Evolutionary conservation across 2,888 invertebrate species (phyloP), one percentile per base, ranked within the genome.

Genomic region (Calephelis perditalis): DNA sequence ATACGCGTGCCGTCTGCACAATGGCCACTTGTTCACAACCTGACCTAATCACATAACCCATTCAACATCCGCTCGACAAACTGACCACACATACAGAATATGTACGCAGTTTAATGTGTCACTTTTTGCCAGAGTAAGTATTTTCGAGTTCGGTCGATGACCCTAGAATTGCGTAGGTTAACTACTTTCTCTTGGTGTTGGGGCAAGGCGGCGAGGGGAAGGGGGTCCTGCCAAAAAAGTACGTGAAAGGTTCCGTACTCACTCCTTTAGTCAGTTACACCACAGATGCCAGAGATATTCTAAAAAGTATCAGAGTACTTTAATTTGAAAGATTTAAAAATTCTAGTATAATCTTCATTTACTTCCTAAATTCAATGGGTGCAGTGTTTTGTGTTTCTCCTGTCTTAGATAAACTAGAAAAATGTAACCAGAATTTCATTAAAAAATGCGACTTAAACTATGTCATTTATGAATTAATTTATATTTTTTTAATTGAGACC

Each of bases 81-180:
- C 82, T 85, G 84, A 82, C 82, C 86, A 81, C 86, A 84, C 85
- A 82, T 79, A 79, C 78, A 81, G 86, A 86, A 89, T 88, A 86
- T 85, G 81, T 74, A 79, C 73, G 78, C 81, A 75, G 82, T 83
- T 73, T 84, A 79, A 86, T 89, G 87, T 89, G 88, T 88, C 85
- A 86, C 86, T 86, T 86, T 87, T 86, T 76, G 86, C 81, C 84
- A 86, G 85, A 84, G 82, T 84, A 76, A 84, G 84, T 79, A 87
- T 87, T 90, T 90, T 86, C 79, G 87, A 85, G 86, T 86, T 79
- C 83, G 89, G 88, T 83, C 89, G 77, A 81, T 82, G 89, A 89
- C 89, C 89, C 85, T 83, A 85, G 79, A 79, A 86, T 87, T 90
- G 89, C 90, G 88, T 89, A 87, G 87, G 86, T 82, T 80, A 87